Base-by-base conservation (phyloP, 2,797 vertebrate genomes). In the Notolepis coatsorum region DNA sequence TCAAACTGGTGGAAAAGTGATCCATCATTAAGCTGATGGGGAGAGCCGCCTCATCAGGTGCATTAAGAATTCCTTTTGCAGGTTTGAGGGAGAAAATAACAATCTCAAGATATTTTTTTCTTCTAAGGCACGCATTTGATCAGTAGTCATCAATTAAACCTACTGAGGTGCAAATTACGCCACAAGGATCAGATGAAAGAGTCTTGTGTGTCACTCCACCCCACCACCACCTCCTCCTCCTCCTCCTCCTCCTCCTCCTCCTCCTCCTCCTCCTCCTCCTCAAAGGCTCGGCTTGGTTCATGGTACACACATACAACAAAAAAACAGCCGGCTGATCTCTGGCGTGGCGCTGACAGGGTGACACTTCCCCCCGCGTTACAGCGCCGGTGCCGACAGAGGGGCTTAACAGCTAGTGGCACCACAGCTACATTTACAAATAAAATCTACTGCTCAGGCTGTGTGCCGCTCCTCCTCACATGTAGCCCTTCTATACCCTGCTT, bases 1-100 rank as follows among this genome's bases (percentile, higher is more conserved):
- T 74, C 64, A 69, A 72, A 65, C 65, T 42, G 70, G 68, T 21
- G 68, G 48, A 67, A 84, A 70, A 62, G 54, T 12, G 43, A 85
- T 88, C 87, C 74, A 65, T 78, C 79, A 72, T 62, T 57, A 70
- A 54, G 37, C 53, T 54, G 49, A 71, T 62, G 63, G 61, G 72
- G 61, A 33, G 53, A 64, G 68, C 66, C 68, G 65, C 81, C 85
- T 90, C 82, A 84, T 87, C 82, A 76, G 75, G 42, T 86, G 65
- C 92, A 93, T 93, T 92, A 93, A 90, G 68, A 91, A 92, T 93
- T 93, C 89, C 84, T 92, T 93, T 92, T 93, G 85, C 91, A 80
- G 81, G 75, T 82, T 84, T 61, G 84, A 79, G 65, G 61, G 69
- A 78, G 74, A 88, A 46, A 86, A 86, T 74, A 90, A 88, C 84